Evolutionary conservation across 2,113 vertebrate genomes (phyloP).

Genomic region (Hymenochirus boettgeri): DNA sequence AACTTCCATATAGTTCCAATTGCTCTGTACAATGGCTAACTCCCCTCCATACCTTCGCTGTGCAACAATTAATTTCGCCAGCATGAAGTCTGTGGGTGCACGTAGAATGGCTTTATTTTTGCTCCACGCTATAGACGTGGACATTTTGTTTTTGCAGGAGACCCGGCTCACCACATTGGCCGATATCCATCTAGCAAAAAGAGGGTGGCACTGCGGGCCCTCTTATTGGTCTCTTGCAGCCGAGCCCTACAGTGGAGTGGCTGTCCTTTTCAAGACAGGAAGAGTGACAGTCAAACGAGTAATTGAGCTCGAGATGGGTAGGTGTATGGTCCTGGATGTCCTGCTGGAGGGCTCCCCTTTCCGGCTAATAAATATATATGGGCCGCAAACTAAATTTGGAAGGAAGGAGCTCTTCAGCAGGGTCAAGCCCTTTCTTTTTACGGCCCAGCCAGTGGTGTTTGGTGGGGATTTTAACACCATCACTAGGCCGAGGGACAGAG

Average conservation of each 20-base stretch:
- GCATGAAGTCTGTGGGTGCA: neutral
- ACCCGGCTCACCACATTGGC: neutral
- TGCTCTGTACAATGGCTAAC: no score
- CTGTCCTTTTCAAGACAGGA: neutral
- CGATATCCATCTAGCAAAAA: neutral
- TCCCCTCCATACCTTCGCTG: no score
- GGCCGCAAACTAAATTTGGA: neutral
- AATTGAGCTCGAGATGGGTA: neutral
- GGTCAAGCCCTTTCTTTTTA: no score
- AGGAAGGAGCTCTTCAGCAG: neutral
- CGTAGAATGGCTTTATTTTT: neutral
- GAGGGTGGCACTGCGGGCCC: neutral
- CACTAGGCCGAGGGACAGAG: no score
- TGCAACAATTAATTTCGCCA: no score
- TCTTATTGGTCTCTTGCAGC: neutral
- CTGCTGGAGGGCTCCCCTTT: neutral
- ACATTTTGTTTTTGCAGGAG: no score
- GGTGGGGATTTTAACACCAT: no score
- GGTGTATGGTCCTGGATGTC: neutral
- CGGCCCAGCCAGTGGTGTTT: no score
- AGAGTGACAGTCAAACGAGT: neutral
- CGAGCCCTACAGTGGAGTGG: slow-evolving; percentile 3
- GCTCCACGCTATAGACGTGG: no score
- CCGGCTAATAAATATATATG: no score
- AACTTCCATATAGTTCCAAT: neutral